These are phyloP conservation scores for Pampus argenteus DNA, from an alignment of 2,797 vertebrate genomes.

Conservation along the genomic window DNA sequence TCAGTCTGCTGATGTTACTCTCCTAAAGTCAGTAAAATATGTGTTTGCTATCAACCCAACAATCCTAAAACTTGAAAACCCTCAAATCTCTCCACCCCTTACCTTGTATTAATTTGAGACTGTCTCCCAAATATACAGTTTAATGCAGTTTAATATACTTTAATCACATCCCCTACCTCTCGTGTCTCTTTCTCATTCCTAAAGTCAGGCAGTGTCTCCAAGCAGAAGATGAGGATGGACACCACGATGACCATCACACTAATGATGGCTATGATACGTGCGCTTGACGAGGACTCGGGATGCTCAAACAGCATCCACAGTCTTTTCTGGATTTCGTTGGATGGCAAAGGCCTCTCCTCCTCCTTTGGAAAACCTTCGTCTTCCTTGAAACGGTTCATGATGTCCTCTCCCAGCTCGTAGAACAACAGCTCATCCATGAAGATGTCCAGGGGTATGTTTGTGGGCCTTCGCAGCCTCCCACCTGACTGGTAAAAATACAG, in stretches of 20 bases:
- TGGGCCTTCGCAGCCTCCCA: constrained; percentile 87
- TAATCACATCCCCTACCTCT: constrained; percentile 71
- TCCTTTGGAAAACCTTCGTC: constrained; percentile 90
- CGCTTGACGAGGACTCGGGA: constrained; percentile 90
- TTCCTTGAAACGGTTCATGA: constrained; percentile 87
- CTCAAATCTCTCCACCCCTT: neutral
- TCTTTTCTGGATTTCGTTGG: constrained; percentile 78
- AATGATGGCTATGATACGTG: constrained; percentile 90
- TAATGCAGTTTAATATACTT: too few relatives aligned
- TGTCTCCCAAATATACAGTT: neutral
- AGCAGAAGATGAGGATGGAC: constrained; percentile 94
- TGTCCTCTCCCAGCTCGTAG: constrained; percentile 90
- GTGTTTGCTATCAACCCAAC: neutral
- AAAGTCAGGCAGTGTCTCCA: constrained; percentile 93
- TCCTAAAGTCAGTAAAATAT: neutral
- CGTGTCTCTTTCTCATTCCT: constrained; percentile 80
- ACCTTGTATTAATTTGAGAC: neutral
- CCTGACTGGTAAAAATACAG: constrained; percentile 95
- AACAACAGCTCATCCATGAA: constrained; percentile 93
- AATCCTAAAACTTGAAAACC: neutral
- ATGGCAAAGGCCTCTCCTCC: constrained; percentile 84
- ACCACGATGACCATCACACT: constrained; percentile 93
- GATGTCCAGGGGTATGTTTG: constrained; percentile 91
- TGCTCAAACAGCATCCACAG: constrained; percentile 94
- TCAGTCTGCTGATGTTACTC: neutral